A percentile compares a stretch with the other conserved stretches of the same genome.
Evolutionary conservation across 1,140 invertebrate genomes (phyloP).

Genomic region (Drosophila nebulosa): DNA sequence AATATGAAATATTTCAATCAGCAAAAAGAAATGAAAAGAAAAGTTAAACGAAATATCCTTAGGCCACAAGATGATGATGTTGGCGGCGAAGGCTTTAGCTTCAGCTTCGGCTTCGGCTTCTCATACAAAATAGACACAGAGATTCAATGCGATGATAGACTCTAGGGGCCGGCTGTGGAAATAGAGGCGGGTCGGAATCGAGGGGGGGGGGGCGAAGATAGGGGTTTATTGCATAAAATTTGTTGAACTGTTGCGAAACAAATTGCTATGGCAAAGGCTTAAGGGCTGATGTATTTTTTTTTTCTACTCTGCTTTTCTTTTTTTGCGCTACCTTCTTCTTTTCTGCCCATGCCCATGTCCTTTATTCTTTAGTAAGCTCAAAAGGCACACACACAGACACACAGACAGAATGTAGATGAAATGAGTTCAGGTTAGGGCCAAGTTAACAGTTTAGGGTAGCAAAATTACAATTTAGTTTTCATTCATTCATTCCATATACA

Average conservation of each 20-base stretch:
- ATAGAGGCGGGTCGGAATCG: too few species aligned
- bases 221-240: conserved; percentile 51
- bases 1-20: conserved; percentile 51
- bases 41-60: conserved; percentile 39
- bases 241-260: conserved; percentile 72
- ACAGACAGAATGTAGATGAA: not conserved
- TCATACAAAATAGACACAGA: conserved; percentile 29
- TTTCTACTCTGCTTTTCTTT: too few species aligned
- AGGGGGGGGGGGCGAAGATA: not conserved
- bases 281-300: conserved; percentile 28
- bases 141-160: conserved; percentile 19
- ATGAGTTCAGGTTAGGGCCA: not conserved
- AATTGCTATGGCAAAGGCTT: conserved; percentile 68
- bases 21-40: conserved; percentile 8
- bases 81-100: not conserved
- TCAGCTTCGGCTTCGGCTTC: not conserved
- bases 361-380: not conserved
- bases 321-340: not conserved
- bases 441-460: not conserved
- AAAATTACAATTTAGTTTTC: not conserved
- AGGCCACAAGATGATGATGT: conserved; percentile 29
- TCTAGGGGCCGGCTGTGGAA: not conserved
- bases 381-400: not conserved
- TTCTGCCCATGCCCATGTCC: conserved; percentile 5
- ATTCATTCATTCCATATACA: not conserved